Evolutionary conservation across 2,888 invertebrate species (phyloP).

Genomic region (Brachyptera putata): DNA sequence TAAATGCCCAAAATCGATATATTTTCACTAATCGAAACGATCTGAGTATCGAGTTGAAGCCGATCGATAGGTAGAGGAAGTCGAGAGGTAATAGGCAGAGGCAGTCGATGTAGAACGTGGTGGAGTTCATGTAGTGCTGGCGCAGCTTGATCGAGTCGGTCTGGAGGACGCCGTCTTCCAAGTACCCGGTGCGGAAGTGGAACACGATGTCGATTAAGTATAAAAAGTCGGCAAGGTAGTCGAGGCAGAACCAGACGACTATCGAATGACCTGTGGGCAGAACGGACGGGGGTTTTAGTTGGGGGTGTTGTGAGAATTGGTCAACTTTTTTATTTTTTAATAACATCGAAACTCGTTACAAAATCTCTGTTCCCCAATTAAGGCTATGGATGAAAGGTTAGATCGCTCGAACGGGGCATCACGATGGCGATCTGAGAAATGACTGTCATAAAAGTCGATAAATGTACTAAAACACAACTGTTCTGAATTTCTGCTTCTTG

Average conservation of each 20-base stretch:
- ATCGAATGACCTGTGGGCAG: slow-evolving; percentile 69
- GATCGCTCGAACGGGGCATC: too few species aligned
- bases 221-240: slow-evolving; percentile 94
- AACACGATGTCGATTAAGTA: slow-evolving; percentile 95
- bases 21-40: slow-evolving; percentile 96
- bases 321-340: too few species aligned
- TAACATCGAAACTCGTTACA: too few species aligned
- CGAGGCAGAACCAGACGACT: slow-evolving; percentile 93
- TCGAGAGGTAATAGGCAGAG: slow-evolving; percentile 95
- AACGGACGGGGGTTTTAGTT: background rate
- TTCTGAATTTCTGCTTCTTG: too few species aligned
- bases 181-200: slow-evolving; percentile 95
- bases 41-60: slow-evolving; percentile 91
- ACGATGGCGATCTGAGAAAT: too few species aligned
- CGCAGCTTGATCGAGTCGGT: slow-evolving; percentile 91
- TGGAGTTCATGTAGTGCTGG: slow-evolving; percentile 96
- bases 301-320: background rate
- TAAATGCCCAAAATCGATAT: slow-evolving; percentile 97
- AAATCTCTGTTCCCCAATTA: too few species aligned
- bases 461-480: too few species aligned
- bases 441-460: too few species aligned
- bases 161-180: slow-evolving; percentile 96
- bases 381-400: too few species aligned
- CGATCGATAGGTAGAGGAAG: slow-evolving; percentile 96
- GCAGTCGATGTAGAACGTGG: slow-evolving; percentile 97